phyloP scores from a whole-genome alignment of 2,888 invertebrate species.

The Drosophila siamana region DNA sequence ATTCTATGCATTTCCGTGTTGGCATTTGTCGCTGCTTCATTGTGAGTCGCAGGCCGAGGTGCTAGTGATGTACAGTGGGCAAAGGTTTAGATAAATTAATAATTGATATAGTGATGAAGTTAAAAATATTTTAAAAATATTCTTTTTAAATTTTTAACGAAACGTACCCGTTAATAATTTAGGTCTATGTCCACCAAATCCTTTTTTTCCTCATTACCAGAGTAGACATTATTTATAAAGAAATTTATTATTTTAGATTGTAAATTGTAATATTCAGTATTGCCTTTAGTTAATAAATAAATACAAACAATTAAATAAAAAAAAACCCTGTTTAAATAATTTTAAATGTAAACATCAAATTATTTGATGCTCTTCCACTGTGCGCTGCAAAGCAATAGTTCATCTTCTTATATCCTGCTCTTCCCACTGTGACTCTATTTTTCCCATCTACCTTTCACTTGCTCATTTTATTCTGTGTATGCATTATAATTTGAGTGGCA shows the following conservation, averaged over 20 bases:
- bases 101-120: too few relatives aligned
- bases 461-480: slow-evolving; percentile 41
- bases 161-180: too few relatives aligned
- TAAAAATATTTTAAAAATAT: too few relatives aligned
- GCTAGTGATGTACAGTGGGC: slow-evolving; percentile 42
- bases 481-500: slow-evolving; percentile 81
- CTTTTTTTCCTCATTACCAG: too few relatives aligned
- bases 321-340: too few relatives aligned
- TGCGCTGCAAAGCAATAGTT: slow-evolving; percentile 4
- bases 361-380: slow-evolving; percentile 17
- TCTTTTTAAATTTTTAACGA: too few relatives aligned
- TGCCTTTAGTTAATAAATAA: too few relatives aligned
- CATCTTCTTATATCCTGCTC: slow-evolving; percentile 4
- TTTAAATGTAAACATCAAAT: too few relatives aligned
- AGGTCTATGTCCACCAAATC: too few relatives aligned
- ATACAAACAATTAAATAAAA: too few relatives aligned
- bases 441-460: neutral
- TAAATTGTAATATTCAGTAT: neutral
- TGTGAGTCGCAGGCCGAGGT: slow-evolving; percentile 41
- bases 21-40: slow-evolving; percentile 77
- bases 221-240: too few relatives aligned
- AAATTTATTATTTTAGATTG: too few relatives aligned
- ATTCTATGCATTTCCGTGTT: slow-evolving; percentile 80
- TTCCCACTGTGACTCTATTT: neutral
- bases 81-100: neutral